A percentile compares a stretch with the other conserved stretches of the same genome.
Conservation (phyloP, 2,888 invertebrate genomes). For the Zootermopsis nevadensis region DNA sequence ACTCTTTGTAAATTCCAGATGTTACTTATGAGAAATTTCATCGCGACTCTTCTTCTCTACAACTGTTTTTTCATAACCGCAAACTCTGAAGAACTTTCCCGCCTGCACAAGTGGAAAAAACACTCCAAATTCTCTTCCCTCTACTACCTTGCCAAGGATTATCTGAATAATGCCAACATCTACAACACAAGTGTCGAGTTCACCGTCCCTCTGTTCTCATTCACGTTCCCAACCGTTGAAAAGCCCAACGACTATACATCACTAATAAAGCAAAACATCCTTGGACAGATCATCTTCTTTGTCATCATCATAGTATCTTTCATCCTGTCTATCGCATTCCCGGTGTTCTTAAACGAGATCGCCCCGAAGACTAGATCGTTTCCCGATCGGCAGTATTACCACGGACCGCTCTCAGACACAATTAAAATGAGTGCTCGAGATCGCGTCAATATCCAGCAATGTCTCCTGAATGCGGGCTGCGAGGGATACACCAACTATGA, state of each 20-base stretch:
- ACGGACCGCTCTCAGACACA: background rate
- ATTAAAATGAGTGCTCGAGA: background rate
- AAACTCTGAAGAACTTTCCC: background rate
- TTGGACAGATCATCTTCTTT: slow-evolving; percentile 43
- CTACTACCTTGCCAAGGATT: slow-evolving; percentile 33
- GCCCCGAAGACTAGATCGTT: background rate
- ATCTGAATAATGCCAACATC: slow-evolving; percentile 41
- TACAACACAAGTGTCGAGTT: slow-evolving; percentile 48
- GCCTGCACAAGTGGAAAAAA: slow-evolving; percentile 12
- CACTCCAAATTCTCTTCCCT: slow-evolving; percentile 35
- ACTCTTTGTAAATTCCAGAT: background rate
- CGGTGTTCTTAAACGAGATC: slow-evolving; percentile 39
- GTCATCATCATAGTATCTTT: slow-evolving; percentile 37
- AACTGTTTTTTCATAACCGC: background rate
- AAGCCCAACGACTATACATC: slow-evolving; percentile 42
- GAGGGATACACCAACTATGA: slow-evolving; percentile 15
- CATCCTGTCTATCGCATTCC: slow-evolving; percentile 39
- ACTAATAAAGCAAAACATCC: slow-evolving; percentile 41
- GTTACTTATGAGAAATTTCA: background rate
- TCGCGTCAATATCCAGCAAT: background rate
- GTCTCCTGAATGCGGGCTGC: slow-evolving; percentile 30
- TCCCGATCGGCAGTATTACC: background rate
- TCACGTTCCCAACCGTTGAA: slow-evolving; percentile 43
- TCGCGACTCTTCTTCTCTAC: background rate
- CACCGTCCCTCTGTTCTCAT: slow-evolving; percentile 46